Evolutionary conservation across 1,140 invertebrate species (phyloP).

Genomic region (Pissodes strobi): DNA sequence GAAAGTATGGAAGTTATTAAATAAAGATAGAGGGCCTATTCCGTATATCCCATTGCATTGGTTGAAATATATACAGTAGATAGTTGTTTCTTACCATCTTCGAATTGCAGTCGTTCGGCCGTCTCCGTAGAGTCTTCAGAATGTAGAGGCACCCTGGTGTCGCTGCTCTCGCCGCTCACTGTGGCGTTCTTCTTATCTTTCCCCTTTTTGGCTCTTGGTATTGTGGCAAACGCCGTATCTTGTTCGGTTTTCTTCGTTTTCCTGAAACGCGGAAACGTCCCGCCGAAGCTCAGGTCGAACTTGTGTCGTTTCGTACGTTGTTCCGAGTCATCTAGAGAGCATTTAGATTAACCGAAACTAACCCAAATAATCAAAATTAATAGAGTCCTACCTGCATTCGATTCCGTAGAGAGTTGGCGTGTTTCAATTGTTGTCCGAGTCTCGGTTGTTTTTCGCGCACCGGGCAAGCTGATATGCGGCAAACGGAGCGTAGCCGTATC

Average conservation of each 20-base stretch:
- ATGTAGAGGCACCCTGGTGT: constrained; percentile 47
- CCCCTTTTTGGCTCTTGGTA: constrained; percentile 58
- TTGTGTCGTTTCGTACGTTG: constrained; percentile 56
- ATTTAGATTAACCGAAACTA: too few species aligned
- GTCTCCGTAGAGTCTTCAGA: constrained; percentile 54
- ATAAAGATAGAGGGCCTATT: too few species aligned
- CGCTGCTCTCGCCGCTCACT: constrained; percentile 30
- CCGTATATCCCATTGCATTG: too few species aligned
- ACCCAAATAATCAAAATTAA: background rate
- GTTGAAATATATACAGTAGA: too few species aligned
- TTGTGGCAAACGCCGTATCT: constrained; percentile 59
- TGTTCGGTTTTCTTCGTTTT: constrained; percentile 56
- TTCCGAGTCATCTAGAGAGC: constrained; percentile 24
- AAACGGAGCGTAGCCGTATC: constrained; percentile 64
- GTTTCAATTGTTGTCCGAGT: constrained; percentile 48
- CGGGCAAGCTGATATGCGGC: constrained; percentile 51
- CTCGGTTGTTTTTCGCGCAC: constrained; percentile 26
- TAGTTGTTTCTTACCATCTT: constrained; percentile 8
- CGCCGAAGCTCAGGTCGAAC: constrained; percentile 67
- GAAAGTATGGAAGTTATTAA: too few species aligned
- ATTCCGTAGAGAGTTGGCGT: constrained; percentile 58
- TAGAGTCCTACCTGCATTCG: constrained; percentile 51
- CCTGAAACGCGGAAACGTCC: constrained; percentile 75
- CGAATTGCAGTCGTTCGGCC: constrained; percentile 6
- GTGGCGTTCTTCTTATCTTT: constrained; percentile 1